Evolutionary conservation across 2,113 vertebrate genomes (phyloP).

Genomic region (Toxotes jaculatrix): DNA sequence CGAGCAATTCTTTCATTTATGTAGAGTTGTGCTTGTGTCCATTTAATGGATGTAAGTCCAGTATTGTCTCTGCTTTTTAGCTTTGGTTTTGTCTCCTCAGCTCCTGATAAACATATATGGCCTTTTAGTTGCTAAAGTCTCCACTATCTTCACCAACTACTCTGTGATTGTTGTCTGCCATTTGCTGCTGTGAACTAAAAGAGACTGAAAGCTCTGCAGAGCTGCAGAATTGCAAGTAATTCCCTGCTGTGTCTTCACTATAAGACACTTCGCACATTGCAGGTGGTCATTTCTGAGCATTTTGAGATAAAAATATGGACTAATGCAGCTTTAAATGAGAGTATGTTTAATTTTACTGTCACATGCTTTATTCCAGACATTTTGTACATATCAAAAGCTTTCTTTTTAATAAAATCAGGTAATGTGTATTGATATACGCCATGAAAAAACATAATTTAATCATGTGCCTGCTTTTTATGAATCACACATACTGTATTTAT

Average conservation of each 20-base stretch:
- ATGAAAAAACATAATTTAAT: background rate
- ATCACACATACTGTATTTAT: background rate
- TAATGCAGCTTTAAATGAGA: background rate
- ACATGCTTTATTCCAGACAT: background rate
- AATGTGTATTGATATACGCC: background rate
- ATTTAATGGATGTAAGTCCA: too few species aligned
- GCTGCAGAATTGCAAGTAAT: too few species aligned
- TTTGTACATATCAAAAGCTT: conserved; percentile 5
- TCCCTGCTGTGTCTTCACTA: background rate
- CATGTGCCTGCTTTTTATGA: background rate
- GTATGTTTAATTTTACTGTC: background rate
- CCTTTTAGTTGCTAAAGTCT: too few species aligned
- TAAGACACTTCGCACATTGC: background rate
- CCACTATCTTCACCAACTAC: too few species aligned
- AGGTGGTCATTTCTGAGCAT: background rate
- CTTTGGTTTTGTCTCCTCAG: too few species aligned
- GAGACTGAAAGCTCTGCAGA: too few species aligned
- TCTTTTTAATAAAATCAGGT: background rate
- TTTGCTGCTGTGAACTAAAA: too few species aligned
- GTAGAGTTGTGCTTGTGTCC: too few species aligned
- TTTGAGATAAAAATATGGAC: background rate
- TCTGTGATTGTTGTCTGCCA: too few species aligned
- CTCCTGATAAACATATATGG: too few species aligned
- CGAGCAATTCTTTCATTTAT: too few species aligned
- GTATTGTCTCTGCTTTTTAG: too few species aligned